phyloP scores from a whole-genome alignment of 2,113 vertebrate genomes.

The Chaetodon trifascialis region DNA sequence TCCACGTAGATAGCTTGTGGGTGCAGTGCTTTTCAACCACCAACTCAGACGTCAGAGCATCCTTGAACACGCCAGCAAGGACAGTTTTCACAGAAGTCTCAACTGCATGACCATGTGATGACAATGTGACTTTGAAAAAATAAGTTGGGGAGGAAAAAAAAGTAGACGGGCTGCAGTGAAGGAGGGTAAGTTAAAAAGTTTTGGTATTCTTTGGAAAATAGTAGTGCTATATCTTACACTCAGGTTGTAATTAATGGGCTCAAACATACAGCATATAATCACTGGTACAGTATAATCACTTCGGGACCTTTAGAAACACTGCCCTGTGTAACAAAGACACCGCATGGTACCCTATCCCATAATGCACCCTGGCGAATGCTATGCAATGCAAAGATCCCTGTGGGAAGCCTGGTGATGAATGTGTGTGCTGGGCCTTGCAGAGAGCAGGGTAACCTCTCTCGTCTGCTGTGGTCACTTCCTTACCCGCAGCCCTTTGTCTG shows the following conservation, averaged over 20 bases:
- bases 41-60: background rate
- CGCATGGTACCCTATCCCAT: slow-evolving; percentile 44
- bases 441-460: slow-evolving; percentile 61
- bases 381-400: slow-evolving; percentile 51
- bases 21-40: background rate
- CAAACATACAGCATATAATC: background rate
- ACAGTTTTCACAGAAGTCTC: background rate
- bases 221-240: background rate
- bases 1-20: background rate
- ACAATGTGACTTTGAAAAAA: slow-evolving; percentile 20
- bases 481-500: slow-evolving; percentile 52
- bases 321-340: slow-evolving; percentile 36
- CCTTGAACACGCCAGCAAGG: slow-evolving; percentile 35
- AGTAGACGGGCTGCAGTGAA: background rate
- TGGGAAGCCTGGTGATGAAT: slow-evolving; percentile 75
- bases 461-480: slow-evolving; percentile 49
- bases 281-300: slow-evolving; percentile 11
- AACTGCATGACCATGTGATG: background rate
- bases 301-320: slow-evolving; percentile 20
- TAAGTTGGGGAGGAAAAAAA: background rate
- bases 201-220: background rate
- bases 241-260: slow-evolving; percentile 29
- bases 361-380: slow-evolving; percentile 53
- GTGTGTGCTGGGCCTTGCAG: slow-evolving; percentile 47
- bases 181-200: background rate